Percentiles rank a stretch among this genome's conserved stretches.
phyloP scores from a whole-genome alignment of 2,113 vertebrate genomes.

The Malurus alboscapulatus region DNA sequence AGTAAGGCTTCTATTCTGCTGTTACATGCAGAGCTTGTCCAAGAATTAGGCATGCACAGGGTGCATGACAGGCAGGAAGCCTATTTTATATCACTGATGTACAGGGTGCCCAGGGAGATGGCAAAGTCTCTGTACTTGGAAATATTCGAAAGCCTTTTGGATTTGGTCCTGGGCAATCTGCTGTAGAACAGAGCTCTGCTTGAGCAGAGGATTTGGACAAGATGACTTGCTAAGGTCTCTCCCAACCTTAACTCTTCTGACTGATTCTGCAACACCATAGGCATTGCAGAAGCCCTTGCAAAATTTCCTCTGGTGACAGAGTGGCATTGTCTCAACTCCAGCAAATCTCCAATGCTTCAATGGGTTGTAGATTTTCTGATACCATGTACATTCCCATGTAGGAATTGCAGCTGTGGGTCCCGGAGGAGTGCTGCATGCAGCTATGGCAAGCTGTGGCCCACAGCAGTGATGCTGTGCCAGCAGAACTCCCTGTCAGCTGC shows the following conservation, averaged over 20 bases:
- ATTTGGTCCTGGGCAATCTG: neutral
- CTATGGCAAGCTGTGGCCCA: neutral
- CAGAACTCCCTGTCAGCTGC: neutral
- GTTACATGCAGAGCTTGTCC: neutral
- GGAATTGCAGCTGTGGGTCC: neutral
- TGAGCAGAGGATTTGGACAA: neutral
- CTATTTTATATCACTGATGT: neutral
- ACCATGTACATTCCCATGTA: fast-evolving
- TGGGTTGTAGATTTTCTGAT: neutral
- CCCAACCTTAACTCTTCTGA: neutral
- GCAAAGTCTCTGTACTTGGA: neutral
- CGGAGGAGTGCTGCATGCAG: neutral
- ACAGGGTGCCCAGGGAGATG: neutral
- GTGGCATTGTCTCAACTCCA: neutral
- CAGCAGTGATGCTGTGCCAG: neutral
- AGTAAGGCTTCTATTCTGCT: neutral
- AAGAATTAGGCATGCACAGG: neutral
- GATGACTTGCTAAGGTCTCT: neutral
- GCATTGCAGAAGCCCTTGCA: neutral
- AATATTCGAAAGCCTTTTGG: neutral
- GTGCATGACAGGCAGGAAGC: neutral
- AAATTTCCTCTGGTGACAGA: neutral
- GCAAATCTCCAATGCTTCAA: neutral
- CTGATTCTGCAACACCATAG: neutral
- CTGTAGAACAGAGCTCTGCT: neutral